Evolutionary conservation across 2,113 vertebrate species (phyloP).

Genomic region (Empidonax alnorum): DNA sequence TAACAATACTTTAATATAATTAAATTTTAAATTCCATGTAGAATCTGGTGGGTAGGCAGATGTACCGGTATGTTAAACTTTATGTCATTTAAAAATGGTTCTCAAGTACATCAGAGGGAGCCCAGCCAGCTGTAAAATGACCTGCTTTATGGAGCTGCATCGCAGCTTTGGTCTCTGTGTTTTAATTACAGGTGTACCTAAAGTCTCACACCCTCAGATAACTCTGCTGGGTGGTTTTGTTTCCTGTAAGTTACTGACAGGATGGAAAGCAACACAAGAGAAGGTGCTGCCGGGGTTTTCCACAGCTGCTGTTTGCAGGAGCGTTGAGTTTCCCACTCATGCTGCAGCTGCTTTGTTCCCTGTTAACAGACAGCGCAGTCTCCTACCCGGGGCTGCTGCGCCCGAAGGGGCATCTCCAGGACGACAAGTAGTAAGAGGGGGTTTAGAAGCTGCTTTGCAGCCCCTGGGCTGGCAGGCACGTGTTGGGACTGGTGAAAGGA

Average conservation of each 20-base stretch:
- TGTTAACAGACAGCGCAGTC: accelerated
- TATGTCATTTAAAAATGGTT: conserved; percentile 97
- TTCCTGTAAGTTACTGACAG: neutral
- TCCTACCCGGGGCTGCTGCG: neutral
- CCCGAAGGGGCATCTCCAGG: accelerated
- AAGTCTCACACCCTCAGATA: conserved; percentile 58
- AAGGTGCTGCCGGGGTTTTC: neutral
- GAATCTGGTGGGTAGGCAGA: conserved; percentile 93
- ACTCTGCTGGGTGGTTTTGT: neutral
- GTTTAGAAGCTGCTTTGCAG: neutral
- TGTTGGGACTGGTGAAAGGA: neutral
- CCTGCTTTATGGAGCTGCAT: conserved; percentile 86
- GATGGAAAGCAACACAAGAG: neutral
- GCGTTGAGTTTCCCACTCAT: neutral
- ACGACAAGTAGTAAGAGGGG: neutral
- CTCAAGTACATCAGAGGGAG: conserved; percentile 91
- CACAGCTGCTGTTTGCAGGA: neutral
- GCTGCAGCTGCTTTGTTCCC: neutral
- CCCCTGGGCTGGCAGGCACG: accelerated
- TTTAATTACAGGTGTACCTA: conserved; percentile 83
- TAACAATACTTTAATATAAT: conserved; percentile 86
- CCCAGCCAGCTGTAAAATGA: conserved; percentile 93
- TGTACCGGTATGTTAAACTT: conserved; percentile 93
- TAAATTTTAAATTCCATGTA: conserved; percentile 89
- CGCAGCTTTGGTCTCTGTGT: conserved; percentile 71